These are phyloP conservation scores for Synergus laeviventris DNA, from an alignment of 2,888 invertebrate species.

Conservation along the genomic window DNA sequence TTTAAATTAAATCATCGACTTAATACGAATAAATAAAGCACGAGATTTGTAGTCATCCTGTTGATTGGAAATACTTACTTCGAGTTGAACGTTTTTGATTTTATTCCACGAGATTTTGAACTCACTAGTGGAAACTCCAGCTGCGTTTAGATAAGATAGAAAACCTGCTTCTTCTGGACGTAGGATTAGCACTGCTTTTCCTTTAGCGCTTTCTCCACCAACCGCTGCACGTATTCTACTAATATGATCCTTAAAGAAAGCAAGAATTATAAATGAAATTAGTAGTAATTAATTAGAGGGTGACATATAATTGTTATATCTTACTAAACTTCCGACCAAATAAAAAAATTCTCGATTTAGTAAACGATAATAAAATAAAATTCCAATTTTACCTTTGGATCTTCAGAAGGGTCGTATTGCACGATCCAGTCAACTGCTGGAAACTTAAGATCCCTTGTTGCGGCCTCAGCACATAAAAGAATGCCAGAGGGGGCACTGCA, in stretches of 20 bases:
- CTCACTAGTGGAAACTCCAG: conserved; percentile 93
- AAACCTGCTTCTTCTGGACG: conserved; percentile 96
- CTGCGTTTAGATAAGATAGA: conserved; percentile 91
- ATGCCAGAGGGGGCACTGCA: conserved; percentile 94
- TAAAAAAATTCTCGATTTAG: not conserved
- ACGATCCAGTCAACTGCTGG: conserved; percentile 98
- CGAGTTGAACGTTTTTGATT: conserved; percentile 94
- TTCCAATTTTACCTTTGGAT: conserved; percentile 84
- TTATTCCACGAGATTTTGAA: conserved; percentile 97
- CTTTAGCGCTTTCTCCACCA: conserved; percentile 91
- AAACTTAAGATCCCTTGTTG: conserved; percentile 94
- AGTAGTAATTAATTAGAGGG: not conserved
- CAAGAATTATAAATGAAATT: not conserved
- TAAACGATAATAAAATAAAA: conserved; percentile 48
- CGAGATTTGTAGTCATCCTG: not conserved
- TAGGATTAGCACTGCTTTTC: conserved; percentile 92
- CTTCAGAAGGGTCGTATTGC: conserved; percentile 98
- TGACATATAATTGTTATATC: no score
- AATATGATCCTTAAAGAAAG: conserved; percentile 89
- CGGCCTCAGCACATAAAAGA: conserved; percentile 96
- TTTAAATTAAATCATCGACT: not conserved
- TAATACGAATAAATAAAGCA: not conserved
- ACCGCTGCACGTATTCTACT: conserved; percentile 97
- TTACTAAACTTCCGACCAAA: not conserved
- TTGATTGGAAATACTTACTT: conserved; percentile 78